Conservation (phyloP, 2,113 vertebrate genomes). For the Cromileptes altivelis region DNA sequence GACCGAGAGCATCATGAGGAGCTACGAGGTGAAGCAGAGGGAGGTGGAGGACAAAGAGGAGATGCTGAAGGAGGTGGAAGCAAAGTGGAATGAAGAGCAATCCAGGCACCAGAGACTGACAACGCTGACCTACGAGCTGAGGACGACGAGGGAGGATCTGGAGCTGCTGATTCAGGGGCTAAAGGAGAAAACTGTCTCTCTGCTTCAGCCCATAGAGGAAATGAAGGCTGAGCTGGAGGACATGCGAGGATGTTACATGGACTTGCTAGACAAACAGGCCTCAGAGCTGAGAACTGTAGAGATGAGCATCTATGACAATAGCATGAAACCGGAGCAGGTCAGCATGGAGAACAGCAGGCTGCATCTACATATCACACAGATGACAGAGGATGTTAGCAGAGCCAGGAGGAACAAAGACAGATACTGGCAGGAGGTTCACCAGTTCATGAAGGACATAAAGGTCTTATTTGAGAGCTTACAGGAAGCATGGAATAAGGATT, state of each 20-base stretch:
- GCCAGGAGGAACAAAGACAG: conserved; percentile 8
- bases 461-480: conserved; percentile 24
- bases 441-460: not conserved
- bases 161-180: conserved; percentile 44
- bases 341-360: conserved; percentile 77
- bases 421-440: conserved; percentile 14
- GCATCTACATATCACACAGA: conserved; percentile 44
- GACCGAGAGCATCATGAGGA: conserved; percentile 14
- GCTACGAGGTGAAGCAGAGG: conserved; percentile 57
- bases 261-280: conserved; percentile 37
- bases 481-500: conserved; percentile 52
- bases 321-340: conserved; percentile 68
- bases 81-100: conserved; percentile 36
- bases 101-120: conserved; percentile 42
- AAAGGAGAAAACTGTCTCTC: conserved; percentile 32
- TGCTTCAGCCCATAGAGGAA: conserved; percentile 65
- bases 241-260: conserved; percentile 13
- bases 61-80: conserved; percentile 63
- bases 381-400: conserved; percentile 24
- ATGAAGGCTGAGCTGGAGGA: conserved; percentile 56
- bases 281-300: conserved; percentile 67
- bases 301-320: conserved; percentile 62
- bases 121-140: conserved; percentile 26
- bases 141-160: conserved; percentile 33
- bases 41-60: conserved; percentile 59